Percentiles rank a stretch among this genome's conserved stretches.
Evolutionary conservation across 2,113 vertebrate genomes (phyloP).

Genomic region (Brachypodius melanocephalos): DNA sequence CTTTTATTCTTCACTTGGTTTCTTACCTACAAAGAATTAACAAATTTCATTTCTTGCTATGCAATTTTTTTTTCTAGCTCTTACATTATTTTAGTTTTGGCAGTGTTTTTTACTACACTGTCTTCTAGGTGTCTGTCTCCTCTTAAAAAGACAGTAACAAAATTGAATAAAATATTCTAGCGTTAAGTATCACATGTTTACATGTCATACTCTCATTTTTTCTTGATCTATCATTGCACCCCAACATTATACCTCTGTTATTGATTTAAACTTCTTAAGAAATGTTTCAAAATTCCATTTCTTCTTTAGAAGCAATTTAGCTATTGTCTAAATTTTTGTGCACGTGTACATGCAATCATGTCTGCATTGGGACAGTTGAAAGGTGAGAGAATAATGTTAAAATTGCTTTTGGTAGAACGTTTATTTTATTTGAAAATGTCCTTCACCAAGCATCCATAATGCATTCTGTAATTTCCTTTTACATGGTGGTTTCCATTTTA

Average conservation of each 20-base stretch:
- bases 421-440: background rate
- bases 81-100: background rate
- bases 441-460: background rate
- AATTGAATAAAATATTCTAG: background rate
- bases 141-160: background rate
- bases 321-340: background rate
- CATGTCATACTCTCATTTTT: background rate
- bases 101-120: background rate
- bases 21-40: background rate
- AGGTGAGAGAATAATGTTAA: background rate
- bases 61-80: background rate
- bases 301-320: background rate
- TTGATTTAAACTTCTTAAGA: background rate
- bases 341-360: rapidly evolving
- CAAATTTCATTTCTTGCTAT: background rate
- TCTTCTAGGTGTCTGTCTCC: background rate
- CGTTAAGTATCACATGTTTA: background rate
- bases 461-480: background rate
- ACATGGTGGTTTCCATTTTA: background rate
- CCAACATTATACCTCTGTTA: background rate
- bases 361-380: background rate
- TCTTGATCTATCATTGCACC: background rate
- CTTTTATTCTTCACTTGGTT: background rate
- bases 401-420: background rate
- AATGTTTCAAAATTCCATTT: background rate